A percentile compares a stretch with the other conserved stretches of the same genome.
phyloP scores from a whole-genome alignment of 2,888 invertebrate species.

The Chromoteleia sp. region DNA sequence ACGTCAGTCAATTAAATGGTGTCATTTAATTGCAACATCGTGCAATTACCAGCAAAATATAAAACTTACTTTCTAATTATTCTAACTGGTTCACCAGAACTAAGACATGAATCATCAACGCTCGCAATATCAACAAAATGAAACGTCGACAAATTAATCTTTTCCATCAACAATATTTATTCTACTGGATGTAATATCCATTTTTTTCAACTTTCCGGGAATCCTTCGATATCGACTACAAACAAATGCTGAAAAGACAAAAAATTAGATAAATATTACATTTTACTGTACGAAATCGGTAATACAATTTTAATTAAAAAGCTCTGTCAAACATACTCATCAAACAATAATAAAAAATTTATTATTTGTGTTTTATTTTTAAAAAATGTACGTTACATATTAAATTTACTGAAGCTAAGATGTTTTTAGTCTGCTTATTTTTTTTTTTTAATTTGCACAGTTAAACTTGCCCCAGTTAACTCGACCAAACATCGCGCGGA shows the following conservation, averaged over 20 bases:
- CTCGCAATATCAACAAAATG: slow-evolving; percentile 8
- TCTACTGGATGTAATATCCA: neutral
- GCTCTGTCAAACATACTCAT: too few relatives aligned
- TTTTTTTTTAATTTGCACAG: slow-evolving; percentile 32
- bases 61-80: slow-evolving; percentile 25
- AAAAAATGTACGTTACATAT: too few relatives aligned
- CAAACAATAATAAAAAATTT: too few relatives aligned
- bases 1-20: neutral
- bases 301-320: slow-evolving; percentile 56
- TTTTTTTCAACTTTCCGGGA: neutral
- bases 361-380: slow-evolving; percentile 9
- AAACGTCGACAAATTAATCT: neutral
- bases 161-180: neutral
- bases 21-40: slow-evolving; percentile 22
- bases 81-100: slow-evolving; percentile 12
- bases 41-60: slow-evolving; percentile 22
- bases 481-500: slow-evolving; percentile 14
- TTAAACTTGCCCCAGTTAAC: slow-evolving; percentile 33
- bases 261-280: slow-evolving; percentile 40
- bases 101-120: slow-evolving; percentile 1
- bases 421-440: too few relatives aligned
- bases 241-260: neutral
- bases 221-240: neutral
- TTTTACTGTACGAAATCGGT: slow-evolving; percentile 39
- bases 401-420: too few relatives aligned